phyloP scores from a whole-genome alignment of 2,113 vertebrate species.

The Dascyllus trimaculatus region DNA sequence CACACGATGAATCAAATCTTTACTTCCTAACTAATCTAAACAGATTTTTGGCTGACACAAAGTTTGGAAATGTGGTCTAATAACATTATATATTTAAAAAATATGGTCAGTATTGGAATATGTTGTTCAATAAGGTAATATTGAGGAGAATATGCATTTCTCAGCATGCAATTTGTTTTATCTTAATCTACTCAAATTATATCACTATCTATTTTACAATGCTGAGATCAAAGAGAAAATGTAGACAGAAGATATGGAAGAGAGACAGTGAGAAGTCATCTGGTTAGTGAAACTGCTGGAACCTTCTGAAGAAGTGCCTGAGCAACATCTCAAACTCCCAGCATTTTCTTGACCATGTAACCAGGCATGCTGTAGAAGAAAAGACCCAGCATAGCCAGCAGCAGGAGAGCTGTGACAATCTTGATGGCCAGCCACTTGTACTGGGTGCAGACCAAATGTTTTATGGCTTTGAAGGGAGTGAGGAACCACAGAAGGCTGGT shows the following conservation, averaged over 20 bases:
- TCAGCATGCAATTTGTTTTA: background rate
- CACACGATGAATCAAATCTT: too few species aligned
- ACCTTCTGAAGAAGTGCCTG: conserved; percentile 44
- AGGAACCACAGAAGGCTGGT: conserved; percentile 95
- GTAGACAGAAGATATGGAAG: background rate
- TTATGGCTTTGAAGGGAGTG: conserved; percentile 92
- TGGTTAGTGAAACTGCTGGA: conserved; percentile 59
- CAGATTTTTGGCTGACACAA: too few species aligned
- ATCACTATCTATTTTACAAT: background rate
- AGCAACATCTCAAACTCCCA: conserved; percentile 85
- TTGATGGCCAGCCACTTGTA: conserved; percentile 96
- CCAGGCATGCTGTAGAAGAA: conserved; percentile 95
- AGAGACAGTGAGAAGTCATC: conserved; percentile 12
- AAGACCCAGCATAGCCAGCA: conserved; percentile 88
- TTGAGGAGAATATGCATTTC: too few species aligned
- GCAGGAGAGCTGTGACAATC: conserved; percentile 89
- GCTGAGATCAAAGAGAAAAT: background rate
- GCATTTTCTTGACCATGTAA: conserved; percentile 95
- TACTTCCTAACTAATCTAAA: too few species aligned
- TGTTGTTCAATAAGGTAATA: too few species aligned
- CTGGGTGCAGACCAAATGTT: conserved; percentile 92
- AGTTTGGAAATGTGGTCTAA: too few species aligned
- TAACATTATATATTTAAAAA: too few species aligned
- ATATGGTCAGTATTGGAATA: too few species aligned
- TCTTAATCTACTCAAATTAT: background rate